Percentiles rank a stretch among this genome's conserved stretches.
phyloP scores from a whole-genome alignment of 2,113 vertebrate species.

The Pionites leucogaster region DNA sequence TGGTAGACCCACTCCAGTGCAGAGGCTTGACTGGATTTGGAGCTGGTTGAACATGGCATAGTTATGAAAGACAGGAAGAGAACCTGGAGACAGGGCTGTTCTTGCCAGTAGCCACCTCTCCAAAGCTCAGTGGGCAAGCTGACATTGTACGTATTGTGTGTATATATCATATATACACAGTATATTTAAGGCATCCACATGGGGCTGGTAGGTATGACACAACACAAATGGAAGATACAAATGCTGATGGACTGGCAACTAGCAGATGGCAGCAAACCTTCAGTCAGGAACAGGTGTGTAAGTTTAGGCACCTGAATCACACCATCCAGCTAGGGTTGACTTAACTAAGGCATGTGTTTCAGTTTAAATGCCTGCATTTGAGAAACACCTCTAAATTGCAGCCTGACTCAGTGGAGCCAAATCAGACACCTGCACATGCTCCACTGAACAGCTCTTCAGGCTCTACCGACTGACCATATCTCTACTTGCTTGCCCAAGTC shows the following conservation, averaged over 20 bases:
- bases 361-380: neutral
- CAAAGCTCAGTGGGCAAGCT: neutral
- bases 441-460: neutral
- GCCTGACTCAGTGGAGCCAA: neutral
- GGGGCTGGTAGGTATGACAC: neutral
- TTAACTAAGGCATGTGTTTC: neutral
- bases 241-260: neutral
- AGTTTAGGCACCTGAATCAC: slow-evolving; percentile 8
- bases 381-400: neutral
- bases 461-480: neutral
- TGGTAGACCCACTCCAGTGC: neutral
- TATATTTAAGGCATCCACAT: neutral
- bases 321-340: neutral
- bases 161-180: neutral
- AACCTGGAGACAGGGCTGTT: neutral
- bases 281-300: neutral
- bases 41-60: neutral
- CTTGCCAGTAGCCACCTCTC: neutral
- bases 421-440: neutral
- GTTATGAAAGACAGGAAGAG: neutral
- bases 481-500: neutral
- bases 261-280: neutral
- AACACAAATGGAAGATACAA: neutral
- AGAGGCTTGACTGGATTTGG: neutral
- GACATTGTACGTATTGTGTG: neutral